Base-by-base conservation (phyloP, 2,888 invertebrate species). In the Micropterix aruncella region DNA sequence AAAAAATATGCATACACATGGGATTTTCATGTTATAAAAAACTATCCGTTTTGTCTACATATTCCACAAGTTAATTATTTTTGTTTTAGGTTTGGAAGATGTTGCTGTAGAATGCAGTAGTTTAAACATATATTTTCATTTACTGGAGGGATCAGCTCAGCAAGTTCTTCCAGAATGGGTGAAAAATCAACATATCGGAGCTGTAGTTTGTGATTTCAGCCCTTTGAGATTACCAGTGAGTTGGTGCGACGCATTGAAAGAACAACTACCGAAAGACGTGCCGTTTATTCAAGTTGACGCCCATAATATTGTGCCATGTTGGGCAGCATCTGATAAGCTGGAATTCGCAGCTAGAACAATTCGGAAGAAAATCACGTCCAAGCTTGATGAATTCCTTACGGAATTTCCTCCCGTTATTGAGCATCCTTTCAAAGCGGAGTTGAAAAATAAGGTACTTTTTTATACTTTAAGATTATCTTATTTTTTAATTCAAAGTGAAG, bases 291-390 rank as follows among this genome's bases (percentile, higher is more conserved):
- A 90, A 74, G 85, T 92, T 1, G 93, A 93, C 66, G 87, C 89
- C 1, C 93, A 93, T 58, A 93, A 93, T 60, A 74, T 93, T 48
- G 89, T 93, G 0, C 93, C 93, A 0, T 82, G 87, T 51, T 91
- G 91, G 91, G 67, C 79, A 19, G 78, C 91, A 0, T 92, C 92
- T 0, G 81, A 84, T 2, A 93, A 93, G 61, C 79, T 83, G 55
- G 93, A 93, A 60, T 88, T 88, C 60, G 82, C 83, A 2, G 93
- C 93, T 0, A 73, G 89, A 52, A 92, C 92, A 3, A 89, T 93
- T 44, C 74, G 93, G 40, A 78, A 75, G 49, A 93, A 93, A 66
- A 88, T 93, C 47, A 83, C 80, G 54, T 76, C 78, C 0, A 81
- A 88, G 55, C 63, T 93, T 16, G 66, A 66, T 2, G 81, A 82